Percentiles rank a stretch among this genome's conserved stretches.
Evolutionary conservation across 2,888 invertebrate genomes (phyloP).

Genomic region (Diarsia dahlii): DNA sequence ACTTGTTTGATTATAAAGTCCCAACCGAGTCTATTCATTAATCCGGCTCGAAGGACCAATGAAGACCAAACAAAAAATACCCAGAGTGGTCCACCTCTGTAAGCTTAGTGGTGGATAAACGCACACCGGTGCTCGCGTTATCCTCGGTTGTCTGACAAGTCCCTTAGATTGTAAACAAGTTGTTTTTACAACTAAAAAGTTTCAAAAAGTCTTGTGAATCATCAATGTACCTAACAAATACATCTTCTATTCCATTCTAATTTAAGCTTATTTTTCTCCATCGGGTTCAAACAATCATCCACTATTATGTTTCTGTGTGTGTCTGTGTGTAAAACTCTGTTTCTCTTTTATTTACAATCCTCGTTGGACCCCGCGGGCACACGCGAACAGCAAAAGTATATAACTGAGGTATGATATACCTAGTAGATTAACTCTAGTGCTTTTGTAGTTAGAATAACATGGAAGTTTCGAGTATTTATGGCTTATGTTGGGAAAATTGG

Average conservation of each 20-base stretch:
- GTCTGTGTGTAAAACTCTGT: constrained; percentile 72
- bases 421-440: constrained; percentile 30
- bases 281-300: constrained; percentile 24
- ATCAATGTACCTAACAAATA: not conserved
- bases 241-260: not conserved
- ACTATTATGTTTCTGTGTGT: constrained; percentile 47
- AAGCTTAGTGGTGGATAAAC: too few relatives aligned
- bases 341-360: constrained; percentile 80
- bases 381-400: constrained; percentile 94
- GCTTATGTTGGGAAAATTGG: too few relatives aligned
- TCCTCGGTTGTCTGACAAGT: too few relatives aligned
- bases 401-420: constrained; percentile 95
- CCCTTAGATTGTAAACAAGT: not conserved
- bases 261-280: not conserved
- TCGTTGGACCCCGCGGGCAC: constrained; percentile 75
- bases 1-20: too few relatives aligned
- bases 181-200: not conserved
- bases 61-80: too few relatives aligned
- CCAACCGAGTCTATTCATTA: too few relatives aligned
- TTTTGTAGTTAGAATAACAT: not conserved
- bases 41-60: too few relatives aligned
- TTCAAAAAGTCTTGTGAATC: not conserved
- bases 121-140: too few relatives aligned
- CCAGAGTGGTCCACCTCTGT: too few relatives aligned
- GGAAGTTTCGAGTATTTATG: constrained; percentile 11